phyloP scores from a whole-genome alignment of 2,113 vertebrate genomes.

The Macrotus californicus region DNA sequence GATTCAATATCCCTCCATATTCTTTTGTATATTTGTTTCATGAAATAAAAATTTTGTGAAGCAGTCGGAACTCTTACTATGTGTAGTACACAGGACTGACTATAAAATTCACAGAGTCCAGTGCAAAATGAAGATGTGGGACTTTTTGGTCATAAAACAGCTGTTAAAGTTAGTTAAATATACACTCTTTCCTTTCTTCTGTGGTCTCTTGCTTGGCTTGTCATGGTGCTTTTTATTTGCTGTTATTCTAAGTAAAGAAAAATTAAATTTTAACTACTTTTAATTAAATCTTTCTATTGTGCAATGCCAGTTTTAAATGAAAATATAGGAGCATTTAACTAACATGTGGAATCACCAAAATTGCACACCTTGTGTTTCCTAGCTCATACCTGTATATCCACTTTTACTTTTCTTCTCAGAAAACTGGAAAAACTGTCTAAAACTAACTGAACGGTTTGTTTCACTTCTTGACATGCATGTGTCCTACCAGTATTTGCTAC shows the following conservation, averaged over 20 bases:
- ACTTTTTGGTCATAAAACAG: background rate
- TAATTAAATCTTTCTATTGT: background rate
- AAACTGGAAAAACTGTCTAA: background rate
- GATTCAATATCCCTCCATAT: background rate
- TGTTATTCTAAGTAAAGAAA: background rate
- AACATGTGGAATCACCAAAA: background rate
- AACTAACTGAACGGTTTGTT: background rate
- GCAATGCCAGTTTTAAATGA: background rate
- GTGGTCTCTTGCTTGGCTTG: background rate
- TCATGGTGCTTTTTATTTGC: background rate
- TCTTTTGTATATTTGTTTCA: background rate
- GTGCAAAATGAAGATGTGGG: background rate
- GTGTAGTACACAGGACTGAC: background rate
- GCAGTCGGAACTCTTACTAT: background rate
- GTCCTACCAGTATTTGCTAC: rapidly evolving
- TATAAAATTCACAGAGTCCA: background rate
- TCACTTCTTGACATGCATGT: background rate
- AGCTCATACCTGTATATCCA: background rate
- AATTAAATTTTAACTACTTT: background rate
- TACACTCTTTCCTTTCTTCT: background rate
- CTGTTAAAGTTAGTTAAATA: background rate
- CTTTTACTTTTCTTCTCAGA: background rate
- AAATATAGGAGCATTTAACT: background rate
- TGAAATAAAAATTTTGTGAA: background rate
- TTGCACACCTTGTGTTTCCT: background rate